phyloP scores from a whole-genome alignment of 2,797 vertebrate genomes.

The Euthynnus affinis region DNA sequence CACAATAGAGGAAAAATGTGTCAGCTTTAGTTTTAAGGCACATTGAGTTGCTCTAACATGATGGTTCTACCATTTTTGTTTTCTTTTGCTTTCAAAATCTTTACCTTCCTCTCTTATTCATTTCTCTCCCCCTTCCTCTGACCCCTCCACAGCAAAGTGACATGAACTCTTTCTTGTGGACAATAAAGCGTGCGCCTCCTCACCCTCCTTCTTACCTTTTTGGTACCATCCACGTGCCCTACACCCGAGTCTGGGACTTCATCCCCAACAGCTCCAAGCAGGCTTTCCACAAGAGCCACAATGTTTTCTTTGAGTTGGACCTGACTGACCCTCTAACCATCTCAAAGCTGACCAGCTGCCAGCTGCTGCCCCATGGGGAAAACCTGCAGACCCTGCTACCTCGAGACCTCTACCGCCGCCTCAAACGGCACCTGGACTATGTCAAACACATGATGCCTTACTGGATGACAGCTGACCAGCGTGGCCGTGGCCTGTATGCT shows the following conservation, averaged over 20 bases:
- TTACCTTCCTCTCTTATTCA: not conserved
- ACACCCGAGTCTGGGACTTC: slow-evolving; percentile 93
- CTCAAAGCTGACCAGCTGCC: slow-evolving; percentile 91
- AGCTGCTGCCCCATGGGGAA: slow-evolving; percentile 90
- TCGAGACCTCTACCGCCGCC: slow-evolving; percentile 88
- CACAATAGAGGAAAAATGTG: slow-evolving; percentile 82
- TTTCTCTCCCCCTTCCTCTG: slow-evolving; percentile 14
- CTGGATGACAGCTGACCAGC: slow-evolving; percentile 94
- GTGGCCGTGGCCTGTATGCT: slow-evolving; percentile 90
- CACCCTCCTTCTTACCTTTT: slow-evolving; percentile 91
- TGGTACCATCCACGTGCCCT: slow-evolving; percentile 93
- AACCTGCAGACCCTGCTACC: slow-evolving; percentile 92
- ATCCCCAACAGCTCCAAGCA: slow-evolving; percentile 91
- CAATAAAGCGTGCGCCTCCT: slow-evolving; percentile 86
- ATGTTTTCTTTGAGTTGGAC: slow-evolving; percentile 93
- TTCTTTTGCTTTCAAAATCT: slow-evolving; percentile 39
- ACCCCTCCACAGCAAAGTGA: slow-evolving; percentile 87
- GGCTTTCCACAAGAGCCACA: slow-evolving; percentile 90
- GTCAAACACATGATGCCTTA: slow-evolving; percentile 93
- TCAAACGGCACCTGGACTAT: slow-evolving; percentile 92
- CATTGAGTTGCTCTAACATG: slow-evolving; percentile 58
- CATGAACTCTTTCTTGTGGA: slow-evolving; percentile 95
- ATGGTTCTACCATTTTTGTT: slow-evolving; percentile 50
- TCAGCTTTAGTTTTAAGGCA: slow-evolving; percentile 64
- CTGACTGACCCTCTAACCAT: slow-evolving; percentile 91